phyloP scores from a whole-genome alignment of 2,888 invertebrate genomes.

The Patella caerulea region DNA sequence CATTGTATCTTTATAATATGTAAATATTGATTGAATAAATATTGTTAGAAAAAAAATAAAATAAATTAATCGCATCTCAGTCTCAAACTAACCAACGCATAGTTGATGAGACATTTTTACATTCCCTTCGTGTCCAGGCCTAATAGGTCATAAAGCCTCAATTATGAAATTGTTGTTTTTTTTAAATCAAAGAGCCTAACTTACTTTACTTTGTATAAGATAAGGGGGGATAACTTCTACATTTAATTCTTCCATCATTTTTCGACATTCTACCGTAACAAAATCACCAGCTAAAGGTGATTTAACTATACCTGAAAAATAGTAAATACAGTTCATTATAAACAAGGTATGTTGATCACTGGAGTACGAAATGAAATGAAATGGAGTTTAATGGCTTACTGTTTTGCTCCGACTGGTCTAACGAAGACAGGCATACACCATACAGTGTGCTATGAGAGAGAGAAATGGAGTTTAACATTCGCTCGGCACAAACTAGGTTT shows the following conservation, averaged over 20 bases:
- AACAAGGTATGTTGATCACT: too few relatives aligned
- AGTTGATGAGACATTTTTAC: background rate
- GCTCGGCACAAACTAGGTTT: too few relatives aligned
- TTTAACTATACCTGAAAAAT: slow-evolving; percentile 85
- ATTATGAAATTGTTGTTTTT: background rate
- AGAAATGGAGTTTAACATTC: too few relatives aligned
- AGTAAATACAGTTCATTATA: background rate
- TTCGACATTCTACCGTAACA: slow-evolving; percentile 82
- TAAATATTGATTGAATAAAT: too few relatives aligned
- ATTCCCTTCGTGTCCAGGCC: background rate
- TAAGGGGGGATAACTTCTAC: slow-evolving; percentile 86
- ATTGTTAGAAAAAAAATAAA: too few relatives aligned
- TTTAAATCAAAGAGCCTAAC: background rate
- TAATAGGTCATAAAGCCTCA: background rate
- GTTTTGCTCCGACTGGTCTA: too few relatives aligned
- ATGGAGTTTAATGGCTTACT: background rate
- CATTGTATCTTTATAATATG: too few relatives aligned
- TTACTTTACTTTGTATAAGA: slow-evolving; percentile 78
- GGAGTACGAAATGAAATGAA: background rate
- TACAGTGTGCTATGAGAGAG: too few relatives aligned
- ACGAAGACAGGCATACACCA: too few relatives aligned
- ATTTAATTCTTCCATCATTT: slow-evolving; percentile 77
- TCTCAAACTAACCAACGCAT: too few relatives aligned
- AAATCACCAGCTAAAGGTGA: slow-evolving; percentile 98
- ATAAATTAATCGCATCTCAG: too few relatives aligned